Conservation (phyloP, 2,113 vertebrate genomes). For the Cyprinodon brontotheroides region DNA sequence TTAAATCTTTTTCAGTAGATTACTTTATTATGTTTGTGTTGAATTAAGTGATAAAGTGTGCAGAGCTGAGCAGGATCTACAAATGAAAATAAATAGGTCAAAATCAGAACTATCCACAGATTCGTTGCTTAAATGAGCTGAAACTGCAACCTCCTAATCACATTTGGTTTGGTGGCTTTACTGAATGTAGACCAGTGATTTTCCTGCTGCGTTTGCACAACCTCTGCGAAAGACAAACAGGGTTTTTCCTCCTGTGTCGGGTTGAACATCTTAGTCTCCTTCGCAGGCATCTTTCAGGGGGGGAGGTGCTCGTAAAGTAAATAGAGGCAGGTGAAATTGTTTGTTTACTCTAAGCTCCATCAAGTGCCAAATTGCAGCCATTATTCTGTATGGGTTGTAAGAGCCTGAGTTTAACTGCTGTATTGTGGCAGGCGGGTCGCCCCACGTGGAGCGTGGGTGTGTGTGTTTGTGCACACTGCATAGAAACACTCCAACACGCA, state of each 20-base stretch:
- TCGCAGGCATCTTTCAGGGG: not conserved
- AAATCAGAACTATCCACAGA: not conserved
- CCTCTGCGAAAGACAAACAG: too few relatives aligned
- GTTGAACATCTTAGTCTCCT: too few relatives aligned
- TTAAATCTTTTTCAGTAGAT: not conserved
- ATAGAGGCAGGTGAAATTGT: constrained; percentile 37
- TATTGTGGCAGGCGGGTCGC: constrained; percentile 36
- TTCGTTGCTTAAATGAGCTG: not conserved
- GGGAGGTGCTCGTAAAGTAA: constrained; percentile 23
- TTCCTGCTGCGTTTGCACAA: too few relatives aligned
- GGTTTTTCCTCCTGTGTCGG: too few relatives aligned
- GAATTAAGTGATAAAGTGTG: not conserved
- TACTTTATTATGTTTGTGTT: not conserved
- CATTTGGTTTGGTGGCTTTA: too few relatives aligned
- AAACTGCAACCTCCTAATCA: too few relatives aligned
- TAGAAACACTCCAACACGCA: constrained; percentile 21
- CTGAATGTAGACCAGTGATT: too few relatives aligned
- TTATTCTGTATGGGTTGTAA: constrained; percentile 53
- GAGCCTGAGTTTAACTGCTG: constrained; percentile 66
- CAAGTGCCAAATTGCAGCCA: constrained; percentile 68
- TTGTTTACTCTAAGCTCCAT: constrained; percentile 60
- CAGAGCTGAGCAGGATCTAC: not conserved
- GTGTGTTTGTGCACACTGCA: not conserved
- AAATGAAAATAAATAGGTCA: not conserved
- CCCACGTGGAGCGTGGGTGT: constrained; percentile 28